Conservation (phyloP, 2,797 vertebrate genomes). For the Carapus acus region DNA sequence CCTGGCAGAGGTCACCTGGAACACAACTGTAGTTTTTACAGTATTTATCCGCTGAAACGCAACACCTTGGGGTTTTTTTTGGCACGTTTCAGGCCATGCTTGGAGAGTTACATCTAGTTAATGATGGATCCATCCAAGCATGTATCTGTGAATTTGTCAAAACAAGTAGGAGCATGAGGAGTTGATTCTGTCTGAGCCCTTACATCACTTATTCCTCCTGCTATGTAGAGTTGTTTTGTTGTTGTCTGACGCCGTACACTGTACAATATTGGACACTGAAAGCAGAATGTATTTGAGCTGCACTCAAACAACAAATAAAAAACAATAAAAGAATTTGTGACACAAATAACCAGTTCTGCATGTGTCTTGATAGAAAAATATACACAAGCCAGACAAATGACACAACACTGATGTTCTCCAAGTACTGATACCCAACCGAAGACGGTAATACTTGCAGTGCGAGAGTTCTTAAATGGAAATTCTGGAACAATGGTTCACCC, state of each 20-base stretch:
- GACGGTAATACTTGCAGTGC: too few relatives aligned
- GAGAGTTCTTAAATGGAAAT: too few relatives aligned
- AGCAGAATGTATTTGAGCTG: constrained; percentile 55
- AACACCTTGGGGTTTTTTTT: constrained; percentile 31
- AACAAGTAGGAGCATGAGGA: too few relatives aligned
- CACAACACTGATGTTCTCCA: too few relatives aligned
- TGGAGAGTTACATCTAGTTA: neutral
- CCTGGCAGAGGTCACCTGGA: neutral
- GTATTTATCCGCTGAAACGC: constrained; percentile 32
- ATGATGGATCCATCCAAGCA: neutral
- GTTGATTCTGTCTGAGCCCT: constrained; percentile 6
- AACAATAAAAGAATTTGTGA: constrained; percentile 66
- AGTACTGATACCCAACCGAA: too few relatives aligned
- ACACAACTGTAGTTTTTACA: constrained; percentile 10
- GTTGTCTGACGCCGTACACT: constrained; percentile 51
- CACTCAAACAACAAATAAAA: constrained; percentile 36
- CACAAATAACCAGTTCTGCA: constrained; percentile 17
- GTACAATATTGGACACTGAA: constrained; percentile 67
- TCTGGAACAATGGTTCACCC: too few relatives aligned
- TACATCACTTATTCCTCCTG: constrained; percentile 21
- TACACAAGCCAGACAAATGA: too few relatives aligned
- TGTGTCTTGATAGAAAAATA: too few relatives aligned
- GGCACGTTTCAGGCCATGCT: neutral
- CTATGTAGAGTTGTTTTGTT: constrained; percentile 48
- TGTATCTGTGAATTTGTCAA: constrained; percentile 11